Conservation (phyloP, 2,888 invertebrate genomes). For the Nesidiocoris tenuis region DNA sequence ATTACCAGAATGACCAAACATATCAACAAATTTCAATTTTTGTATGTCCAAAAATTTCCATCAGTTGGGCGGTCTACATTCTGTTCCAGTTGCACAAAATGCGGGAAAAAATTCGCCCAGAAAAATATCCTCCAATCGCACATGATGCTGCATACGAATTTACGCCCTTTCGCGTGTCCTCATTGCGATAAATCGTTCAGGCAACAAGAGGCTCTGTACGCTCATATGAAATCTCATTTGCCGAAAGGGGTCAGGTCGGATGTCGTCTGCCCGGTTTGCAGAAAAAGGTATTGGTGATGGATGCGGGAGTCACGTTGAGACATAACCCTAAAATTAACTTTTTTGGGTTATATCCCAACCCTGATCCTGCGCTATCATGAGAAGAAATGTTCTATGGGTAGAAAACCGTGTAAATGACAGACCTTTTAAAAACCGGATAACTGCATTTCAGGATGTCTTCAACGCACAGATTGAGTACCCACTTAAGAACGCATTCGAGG, state of each 20-base stretch:
- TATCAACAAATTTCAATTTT: too few relatives aligned
- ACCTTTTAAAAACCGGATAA: background rate
- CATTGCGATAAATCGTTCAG: conserved; percentile 53
- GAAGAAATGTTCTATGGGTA: too few relatives aligned
- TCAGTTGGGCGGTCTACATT: too few relatives aligned
- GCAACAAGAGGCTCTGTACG: conserved; percentile 52
- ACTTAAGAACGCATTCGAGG: conserved; percentile 53
- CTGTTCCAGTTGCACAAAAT: conserved; percentile 52
- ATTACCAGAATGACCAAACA: too few relatives aligned
- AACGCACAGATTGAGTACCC: conserved; percentile 52
- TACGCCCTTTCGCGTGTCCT: conserved; percentile 51
- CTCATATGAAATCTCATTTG: conserved; percentile 52
- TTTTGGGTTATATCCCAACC: too few relatives aligned
- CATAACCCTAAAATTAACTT: too few relatives aligned
- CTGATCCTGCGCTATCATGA: too few relatives aligned
- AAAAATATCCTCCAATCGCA: conserved; percentile 52
- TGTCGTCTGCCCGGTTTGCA: conserved; percentile 51
- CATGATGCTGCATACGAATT: conserved; percentile 52
- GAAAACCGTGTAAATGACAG: too few relatives aligned
- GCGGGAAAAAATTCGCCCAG: conserved; percentile 52
- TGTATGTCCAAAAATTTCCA: too few relatives aligned
- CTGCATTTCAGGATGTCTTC: conserved; percentile 51
- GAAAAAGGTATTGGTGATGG: conserved; percentile 50
- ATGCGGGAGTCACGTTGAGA: background rate
- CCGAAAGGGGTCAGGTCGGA: conserved; percentile 52